Conservation (phyloP, 2,113 vertebrate genomes). For the Actenoides hombroni region DNA sequence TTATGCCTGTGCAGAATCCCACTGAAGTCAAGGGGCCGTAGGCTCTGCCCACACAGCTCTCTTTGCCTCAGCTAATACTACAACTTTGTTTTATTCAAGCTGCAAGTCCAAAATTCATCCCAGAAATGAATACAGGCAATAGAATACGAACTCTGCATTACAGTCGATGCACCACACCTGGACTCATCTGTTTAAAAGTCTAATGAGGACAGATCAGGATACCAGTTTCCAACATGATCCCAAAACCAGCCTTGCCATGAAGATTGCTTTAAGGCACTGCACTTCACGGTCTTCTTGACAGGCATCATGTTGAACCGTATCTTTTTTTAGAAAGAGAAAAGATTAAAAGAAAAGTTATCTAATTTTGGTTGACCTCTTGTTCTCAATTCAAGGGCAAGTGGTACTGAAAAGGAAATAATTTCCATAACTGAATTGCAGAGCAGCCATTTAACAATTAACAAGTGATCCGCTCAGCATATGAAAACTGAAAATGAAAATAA, state of each 20-base stretch:
- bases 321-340: not conserved
- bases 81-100: not conserved
- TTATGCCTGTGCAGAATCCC: not conserved
- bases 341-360: not conserved
- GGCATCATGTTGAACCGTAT: not conserved
- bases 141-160: not conserved
- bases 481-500: constrained; percentile 11
- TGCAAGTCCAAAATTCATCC: not conserved
- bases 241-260: not conserved
- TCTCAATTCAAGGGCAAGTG: constrained; percentile 10
- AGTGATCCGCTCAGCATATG: not conserved
- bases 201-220: not conserved
- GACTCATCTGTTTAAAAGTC: not conserved
- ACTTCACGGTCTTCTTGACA: not conserved
- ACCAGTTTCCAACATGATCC: not conserved
- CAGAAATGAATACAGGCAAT: not conserved
- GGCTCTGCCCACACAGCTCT: constrained; percentile 20
- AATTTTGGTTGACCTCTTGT: not conserved
- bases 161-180: not conserved
- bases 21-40: not conserved
- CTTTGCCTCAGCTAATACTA: not conserved
- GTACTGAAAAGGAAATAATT: not conserved
- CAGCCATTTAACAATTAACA: constrained; percentile 43
- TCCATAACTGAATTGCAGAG: constrained; percentile 27
- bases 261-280: not conserved